These are phyloP conservation scores for Drosophila affinis DNA, from an alignment of 2,888 invertebrate species.

Conservation along the genomic window DNA sequence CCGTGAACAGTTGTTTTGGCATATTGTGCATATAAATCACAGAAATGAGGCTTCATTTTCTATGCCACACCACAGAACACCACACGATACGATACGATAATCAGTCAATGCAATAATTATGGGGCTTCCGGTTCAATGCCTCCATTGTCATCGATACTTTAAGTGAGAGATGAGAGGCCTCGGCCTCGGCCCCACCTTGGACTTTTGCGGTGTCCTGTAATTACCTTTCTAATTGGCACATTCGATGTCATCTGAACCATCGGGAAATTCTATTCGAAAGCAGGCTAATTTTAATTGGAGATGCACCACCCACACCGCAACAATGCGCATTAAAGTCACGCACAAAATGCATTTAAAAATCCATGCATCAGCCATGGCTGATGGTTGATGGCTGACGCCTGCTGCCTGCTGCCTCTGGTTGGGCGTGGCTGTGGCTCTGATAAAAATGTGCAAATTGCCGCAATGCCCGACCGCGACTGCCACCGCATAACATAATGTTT, in stretches of 20 bases:
- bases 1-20: constrained; percentile 50
- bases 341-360: constrained; percentile 38
- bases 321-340: constrained; percentile 24
- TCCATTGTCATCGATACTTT: constrained; percentile 38
- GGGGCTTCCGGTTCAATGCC: constrained; percentile 60
- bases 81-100: background rate
- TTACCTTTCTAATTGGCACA: constrained; percentile 42
- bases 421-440: constrained; percentile 14
- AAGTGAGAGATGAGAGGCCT: constrained; percentile 22
- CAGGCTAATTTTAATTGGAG: background rate
- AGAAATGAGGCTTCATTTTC: constrained; percentile 42
- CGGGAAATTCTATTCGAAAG: constrained; percentile 19
- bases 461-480: constrained; percentile 66
- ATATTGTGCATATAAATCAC: constrained; percentile 66
- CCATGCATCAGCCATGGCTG: constrained; percentile 29
- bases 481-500: constrained; percentile 77
- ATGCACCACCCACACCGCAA: background rate
- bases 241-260: constrained; percentile 17
- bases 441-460: constrained; percentile 67
- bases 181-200: constrained; percentile 7
- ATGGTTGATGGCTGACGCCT: constrained; percentile 3
- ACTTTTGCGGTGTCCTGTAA: constrained; percentile 27
- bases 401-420: background rate
- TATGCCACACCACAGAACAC: constrained; percentile 27
- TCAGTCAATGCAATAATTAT: constrained; percentile 56